A percentile compares a stretch with the other conserved stretches of the same genome.
phyloP scores from a whole-genome alignment of 2,797 vertebrate species.

The Anabacerthia variegaticeps region DNA sequence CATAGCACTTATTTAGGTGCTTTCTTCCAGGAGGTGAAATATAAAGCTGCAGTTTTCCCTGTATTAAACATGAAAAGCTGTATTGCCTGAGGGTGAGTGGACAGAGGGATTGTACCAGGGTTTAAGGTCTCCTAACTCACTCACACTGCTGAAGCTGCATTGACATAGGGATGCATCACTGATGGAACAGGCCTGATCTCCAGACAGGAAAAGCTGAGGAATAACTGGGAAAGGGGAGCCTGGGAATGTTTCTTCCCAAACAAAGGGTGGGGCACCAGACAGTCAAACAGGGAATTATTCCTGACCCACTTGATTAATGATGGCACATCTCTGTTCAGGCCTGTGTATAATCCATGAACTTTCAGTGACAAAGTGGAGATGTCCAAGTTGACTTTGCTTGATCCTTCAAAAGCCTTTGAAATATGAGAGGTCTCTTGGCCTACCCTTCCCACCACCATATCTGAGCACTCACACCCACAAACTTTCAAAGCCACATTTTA shows the following conservation, averaged over 20 bases:
- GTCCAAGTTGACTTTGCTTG: background rate
- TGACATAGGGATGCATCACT: background rate
- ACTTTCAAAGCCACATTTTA: background rate
- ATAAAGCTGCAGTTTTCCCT: background rate
- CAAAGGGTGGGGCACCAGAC: background rate
- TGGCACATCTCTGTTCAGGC: background rate
- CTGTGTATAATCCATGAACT: background rate
- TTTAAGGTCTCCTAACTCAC: background rate
- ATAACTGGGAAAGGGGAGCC: background rate
- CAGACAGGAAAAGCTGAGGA: background rate
- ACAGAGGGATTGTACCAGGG: background rate
- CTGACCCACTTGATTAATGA: background rate
- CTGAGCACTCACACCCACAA: background rate
- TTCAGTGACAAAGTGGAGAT: background rate
- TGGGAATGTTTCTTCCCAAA: background rate
- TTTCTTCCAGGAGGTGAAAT: background rate
- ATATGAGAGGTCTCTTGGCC: background rate
- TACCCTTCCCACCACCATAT: background rate
- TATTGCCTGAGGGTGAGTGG: background rate
- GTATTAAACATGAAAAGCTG: background rate
- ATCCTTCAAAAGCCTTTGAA: background rate
- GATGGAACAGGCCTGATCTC: background rate
- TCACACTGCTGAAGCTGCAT: background rate
- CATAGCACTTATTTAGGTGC: background rate
- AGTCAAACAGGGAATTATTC: background rate